Conservation (phyloP, 2,888 invertebrate genomes). For the Heliconius aoede region DNA sequence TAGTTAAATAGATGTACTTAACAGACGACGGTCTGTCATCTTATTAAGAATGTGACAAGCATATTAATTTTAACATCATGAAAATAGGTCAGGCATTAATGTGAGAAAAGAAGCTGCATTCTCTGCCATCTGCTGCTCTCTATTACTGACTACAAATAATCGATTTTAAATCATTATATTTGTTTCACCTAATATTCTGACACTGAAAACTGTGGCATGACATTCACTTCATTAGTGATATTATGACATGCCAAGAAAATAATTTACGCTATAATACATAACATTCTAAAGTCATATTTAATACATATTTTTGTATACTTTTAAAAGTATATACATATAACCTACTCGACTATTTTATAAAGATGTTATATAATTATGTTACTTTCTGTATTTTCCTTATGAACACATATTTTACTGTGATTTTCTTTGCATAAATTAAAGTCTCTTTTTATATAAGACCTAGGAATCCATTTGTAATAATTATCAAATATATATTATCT, state of each 20-base stretch:
- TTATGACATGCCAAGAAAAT: constrained; percentile 49
- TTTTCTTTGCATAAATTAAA: background rate
- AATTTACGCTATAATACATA: constrained; percentile 1
- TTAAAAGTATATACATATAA: too few relatives aligned
- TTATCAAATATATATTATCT: too few relatives aligned
- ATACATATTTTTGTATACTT: too few relatives aligned
- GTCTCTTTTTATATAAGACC: background rate
- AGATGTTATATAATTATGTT: too few relatives aligned
- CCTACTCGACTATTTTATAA: too few relatives aligned
- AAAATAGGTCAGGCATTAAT: constrained; percentile 15
- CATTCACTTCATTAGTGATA: constrained; percentile 49
- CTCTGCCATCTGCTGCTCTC: background rate
- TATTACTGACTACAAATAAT: constrained; percentile 4
- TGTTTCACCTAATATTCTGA: constrained; percentile 30
- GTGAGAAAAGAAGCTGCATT: constrained; percentile 8
- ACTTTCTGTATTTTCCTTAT: too few relatives aligned
- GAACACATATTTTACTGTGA: background rate
- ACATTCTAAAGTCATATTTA: background rate
- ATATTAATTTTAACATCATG: constrained; percentile 12
- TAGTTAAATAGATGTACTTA: too few relatives aligned
- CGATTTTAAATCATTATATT: constrained; percentile 7
- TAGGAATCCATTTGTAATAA: background rate
- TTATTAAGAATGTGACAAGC: background rate
- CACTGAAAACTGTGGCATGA: constrained; percentile 41
- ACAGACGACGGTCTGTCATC: too few relatives aligned